A percentile compares a stretch with the other conserved stretches of the same genome.
These are phyloP conservation scores for Sphaerophoria rueppellii DNA, from an alignment of 2,888 invertebrate genomes.

Conservation along the genomic window DNA sequence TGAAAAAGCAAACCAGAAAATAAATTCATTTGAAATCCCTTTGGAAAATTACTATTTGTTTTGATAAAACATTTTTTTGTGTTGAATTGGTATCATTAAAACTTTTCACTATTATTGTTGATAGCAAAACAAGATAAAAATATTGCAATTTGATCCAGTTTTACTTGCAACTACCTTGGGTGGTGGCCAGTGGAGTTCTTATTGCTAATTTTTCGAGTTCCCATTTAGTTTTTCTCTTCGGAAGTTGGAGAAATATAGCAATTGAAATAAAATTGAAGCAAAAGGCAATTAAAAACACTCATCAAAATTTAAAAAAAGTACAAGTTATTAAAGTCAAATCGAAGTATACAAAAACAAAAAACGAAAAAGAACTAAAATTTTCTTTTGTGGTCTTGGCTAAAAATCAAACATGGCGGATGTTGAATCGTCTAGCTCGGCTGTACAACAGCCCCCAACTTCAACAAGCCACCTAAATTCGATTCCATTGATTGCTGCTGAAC, in stretches of 20 bases:
- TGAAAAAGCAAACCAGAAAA: slow-evolving; percentile 47
- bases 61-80: slow-evolving; percentile 48
- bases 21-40: slow-evolving; percentile 17
- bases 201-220: slow-evolving; percentile 42
- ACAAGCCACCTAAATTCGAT: slow-evolving; percentile 77
- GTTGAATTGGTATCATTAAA: slow-evolving; percentile 6
- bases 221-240: slow-evolving; percentile 11
- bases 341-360: not conserved
- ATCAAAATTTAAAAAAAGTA: not conserved
- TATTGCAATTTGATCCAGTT: slow-evolving; percentile 8
- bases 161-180: slow-evolving; percentile 31
- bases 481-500: slow-evolving; percentile 79
- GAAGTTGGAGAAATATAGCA: slow-evolving; percentile 9
- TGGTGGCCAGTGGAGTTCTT: slow-evolving; percentile 45
- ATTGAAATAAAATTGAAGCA: not conserved
- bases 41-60: slow-evolving; percentile 52
- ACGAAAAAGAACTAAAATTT: not conserved
- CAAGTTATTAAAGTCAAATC: too few relatives aligned
- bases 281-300: not conserved
- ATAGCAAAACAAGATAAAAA: not conserved
- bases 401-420: slow-evolving; percentile 82
- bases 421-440: slow-evolving; percentile 83
- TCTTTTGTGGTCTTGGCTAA: slow-evolving; percentile 42
- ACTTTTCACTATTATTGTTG: not conserved
- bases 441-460: slow-evolving; percentile 80